Conservation (phyloP, 2,797 vertebrate species). For the Glossophaga mutica region DNA sequence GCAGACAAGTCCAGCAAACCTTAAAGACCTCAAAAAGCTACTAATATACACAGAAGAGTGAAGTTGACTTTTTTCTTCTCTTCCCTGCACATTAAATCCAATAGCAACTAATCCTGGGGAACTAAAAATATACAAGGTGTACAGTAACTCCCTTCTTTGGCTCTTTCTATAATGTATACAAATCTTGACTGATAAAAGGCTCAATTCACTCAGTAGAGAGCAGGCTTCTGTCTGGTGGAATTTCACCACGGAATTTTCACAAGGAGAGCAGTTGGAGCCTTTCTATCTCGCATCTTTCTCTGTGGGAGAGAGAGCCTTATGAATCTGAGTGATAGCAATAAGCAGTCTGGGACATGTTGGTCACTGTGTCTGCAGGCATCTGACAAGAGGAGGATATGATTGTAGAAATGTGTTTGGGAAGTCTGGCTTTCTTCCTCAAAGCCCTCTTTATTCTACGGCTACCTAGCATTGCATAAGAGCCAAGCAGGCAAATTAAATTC, state of each 20-base stretch:
- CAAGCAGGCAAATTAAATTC: conserved; percentile 56
- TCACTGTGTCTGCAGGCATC: conserved; percentile 59
- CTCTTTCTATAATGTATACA: conserved; percentile 60
- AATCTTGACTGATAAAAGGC: conserved; percentile 67
- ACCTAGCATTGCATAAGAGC: conserved; percentile 53
- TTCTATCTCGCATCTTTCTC: conserved; percentile 40
- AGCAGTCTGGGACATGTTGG: conserved; percentile 53
- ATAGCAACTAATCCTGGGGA: conserved; percentile 51
- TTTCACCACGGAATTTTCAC: conserved; percentile 58
- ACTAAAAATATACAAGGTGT: conserved; percentile 68
- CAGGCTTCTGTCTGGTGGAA: conserved; percentile 67
- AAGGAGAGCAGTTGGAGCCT: conserved; percentile 35
- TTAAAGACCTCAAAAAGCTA: conserved; percentile 19
- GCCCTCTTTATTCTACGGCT: conserved; percentile 61
- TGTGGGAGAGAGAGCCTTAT: conserved; percentile 30
- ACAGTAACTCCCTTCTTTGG: conserved; percentile 60
- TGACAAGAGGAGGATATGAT: conserved; percentile 57
- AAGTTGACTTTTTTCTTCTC: conserved; percentile 32
- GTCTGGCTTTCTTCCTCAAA: conserved; percentile 66
- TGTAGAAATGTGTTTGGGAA: conserved; percentile 59
- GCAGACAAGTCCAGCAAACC: not conserved
- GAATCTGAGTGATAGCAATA: conserved; percentile 62
- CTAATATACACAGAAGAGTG: conserved; percentile 22
- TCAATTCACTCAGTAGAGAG: conserved; percentile 60
- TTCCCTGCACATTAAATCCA: conserved; percentile 51